phyloP scores from a whole-genome alignment of 1,140 invertebrate species.

The Drosophila littoralis region DNA sequence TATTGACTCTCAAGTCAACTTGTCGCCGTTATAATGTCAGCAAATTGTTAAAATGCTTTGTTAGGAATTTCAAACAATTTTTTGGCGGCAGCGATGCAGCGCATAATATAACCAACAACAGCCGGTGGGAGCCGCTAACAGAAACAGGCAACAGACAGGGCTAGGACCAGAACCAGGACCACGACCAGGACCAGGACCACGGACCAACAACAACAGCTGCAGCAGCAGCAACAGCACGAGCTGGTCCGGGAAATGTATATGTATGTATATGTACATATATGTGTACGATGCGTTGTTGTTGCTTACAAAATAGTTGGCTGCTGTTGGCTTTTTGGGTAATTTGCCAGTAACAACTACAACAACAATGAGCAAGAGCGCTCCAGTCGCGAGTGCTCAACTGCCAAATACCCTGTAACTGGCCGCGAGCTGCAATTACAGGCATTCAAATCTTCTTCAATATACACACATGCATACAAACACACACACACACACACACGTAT shows the following conservation, averaged over 20 bases:
- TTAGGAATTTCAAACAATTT: slow-evolving; percentile 81
- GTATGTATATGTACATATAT: slow-evolving; percentile 5
- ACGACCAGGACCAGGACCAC: background rate
- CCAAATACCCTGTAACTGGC: no score
- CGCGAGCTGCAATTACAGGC: no score
- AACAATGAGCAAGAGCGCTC: background rate
- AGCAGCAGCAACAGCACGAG: slow-evolving; percentile 15
- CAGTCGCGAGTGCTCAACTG: no score
- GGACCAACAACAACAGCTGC: slow-evolving; percentile 4
- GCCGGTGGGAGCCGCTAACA: slow-evolving; percentile 4
- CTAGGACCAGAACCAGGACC: background rate
- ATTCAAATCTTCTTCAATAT: no score
- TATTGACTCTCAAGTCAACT: slow-evolving; percentile 81
- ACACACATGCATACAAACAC: no score
- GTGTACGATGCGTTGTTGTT: slow-evolving; percentile 23
- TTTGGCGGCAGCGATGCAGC: slow-evolving; percentile 47
- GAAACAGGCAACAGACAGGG: background rate
- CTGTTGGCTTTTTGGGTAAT: slow-evolving; percentile 68
- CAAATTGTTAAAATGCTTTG: slow-evolving; percentile 83
- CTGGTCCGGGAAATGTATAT: slow-evolving; percentile 46
- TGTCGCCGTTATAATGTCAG: slow-evolving; percentile 82
- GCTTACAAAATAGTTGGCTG: slow-evolving; percentile 49
- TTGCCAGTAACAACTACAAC: slow-evolving; percentile 67
- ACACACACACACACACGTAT: no score
- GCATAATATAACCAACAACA: slow-evolving; percentile 13